Conservation (phyloP, 2,113 vertebrate species). For the Sus scrofa region T2T-Sscrofa CM000825.6:94651501-94652000, state of each 20-base stretch:
- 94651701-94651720: too few relatives aligned
- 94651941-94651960: neutral
- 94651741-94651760: too few relatives aligned
- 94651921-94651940: neutral
- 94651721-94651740: too few relatives aligned
- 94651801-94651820: too few relatives aligned
- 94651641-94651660: too few relatives aligned
- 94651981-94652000: neutral
- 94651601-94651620: too few relatives aligned
- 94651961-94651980: neutral
- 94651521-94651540: neutral
- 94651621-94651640: too few relatives aligned
- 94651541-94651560: neutral
- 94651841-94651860: slow-evolving; percentile 2
- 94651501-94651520: neutral
- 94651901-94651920: neutral
- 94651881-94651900: neutral
- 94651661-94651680: too few relatives aligned
- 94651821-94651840: neutral
- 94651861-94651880: neutral
- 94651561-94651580: neutral
- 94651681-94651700: too few relatives aligned
- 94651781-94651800: too few relatives aligned
- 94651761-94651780: too few relatives aligned
- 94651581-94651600: neutral